Evolutionary conservation across 2,113 vertebrate species (phyloP).

Genomic region (Ramphastos sulfuratus): DNA sequence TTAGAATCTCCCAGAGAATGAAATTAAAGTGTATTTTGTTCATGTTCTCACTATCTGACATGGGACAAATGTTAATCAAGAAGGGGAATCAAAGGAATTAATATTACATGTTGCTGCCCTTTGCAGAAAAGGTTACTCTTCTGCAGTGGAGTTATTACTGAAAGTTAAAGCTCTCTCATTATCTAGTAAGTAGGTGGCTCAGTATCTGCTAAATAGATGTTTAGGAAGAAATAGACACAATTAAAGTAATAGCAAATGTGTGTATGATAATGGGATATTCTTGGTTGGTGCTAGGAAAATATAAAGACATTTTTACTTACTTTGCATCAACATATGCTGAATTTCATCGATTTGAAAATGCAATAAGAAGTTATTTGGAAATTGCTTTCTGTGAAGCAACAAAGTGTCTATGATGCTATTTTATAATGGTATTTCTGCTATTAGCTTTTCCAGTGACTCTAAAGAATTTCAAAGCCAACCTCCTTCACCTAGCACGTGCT

Average conservation of each 20-base stretch:
- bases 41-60: background rate
- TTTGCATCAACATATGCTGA: background rate
- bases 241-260: background rate
- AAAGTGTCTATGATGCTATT: background rate
- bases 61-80: background rate
- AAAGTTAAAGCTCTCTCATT: conserved; percentile 11
- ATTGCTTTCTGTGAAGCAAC: conserved; percentile 4
- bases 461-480: background rate
- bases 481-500: background rate
- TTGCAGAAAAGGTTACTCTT: conserved; percentile 12
- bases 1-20: background rate
- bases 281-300: background rate
- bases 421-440: background rate
- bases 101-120: background rate
- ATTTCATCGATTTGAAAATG: conserved; percentile 22
- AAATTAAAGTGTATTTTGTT: background rate
- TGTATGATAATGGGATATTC: background rate
- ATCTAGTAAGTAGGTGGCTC: background rate
- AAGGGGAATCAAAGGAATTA: background rate
- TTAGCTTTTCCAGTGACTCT: background rate
- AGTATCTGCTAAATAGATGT: background rate
- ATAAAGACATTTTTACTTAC: background rate
- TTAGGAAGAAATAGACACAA: conserved; percentile 37
- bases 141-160: background rate
- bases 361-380: background rate